Evolutionary conservation across 2,888 invertebrate genomes (phyloP).

Genomic region (Eupithecia subfuscata): DNA sequence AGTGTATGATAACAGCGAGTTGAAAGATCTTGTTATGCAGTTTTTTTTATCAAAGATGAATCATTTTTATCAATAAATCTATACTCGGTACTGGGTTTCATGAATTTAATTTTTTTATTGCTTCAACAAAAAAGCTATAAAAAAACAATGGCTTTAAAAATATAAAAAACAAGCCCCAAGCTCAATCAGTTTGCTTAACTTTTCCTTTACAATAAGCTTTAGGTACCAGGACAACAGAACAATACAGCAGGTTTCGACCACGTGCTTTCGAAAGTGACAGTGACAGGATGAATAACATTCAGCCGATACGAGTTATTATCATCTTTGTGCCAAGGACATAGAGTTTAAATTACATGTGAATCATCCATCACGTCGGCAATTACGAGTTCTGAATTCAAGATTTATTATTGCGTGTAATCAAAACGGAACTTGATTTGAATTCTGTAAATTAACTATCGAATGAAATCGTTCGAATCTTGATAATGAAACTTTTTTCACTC

Average conservation of each 20-base stretch:
- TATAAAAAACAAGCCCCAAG: slow-evolving; percentile 11
- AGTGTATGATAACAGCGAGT: slow-evolving; percentile 23
- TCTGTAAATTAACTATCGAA: slow-evolving; percentile 6
- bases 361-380: slow-evolving; percentile 29
- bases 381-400: slow-evolving; percentile 31
- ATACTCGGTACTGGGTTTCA: neutral
- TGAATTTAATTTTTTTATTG: neutral
- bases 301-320: neutral
- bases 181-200: slow-evolving; percentile 22
- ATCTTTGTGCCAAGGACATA: slow-evolving; percentile 11
- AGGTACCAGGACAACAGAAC: slow-evolving; percentile 44
- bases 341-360: slow-evolving; percentile 24
- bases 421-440: slow-evolving; percentile 28
- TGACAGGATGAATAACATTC: slow-evolving; percentile 39
- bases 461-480: neutral
- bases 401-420: slow-evolving; percentile 25
- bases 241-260: slow-evolving; percentile 40
- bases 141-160: neutral
- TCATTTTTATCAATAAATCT: slow-evolving; percentile 4
- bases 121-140: neutral
- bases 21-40: slow-evolving; percentile 24
- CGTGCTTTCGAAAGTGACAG: slow-evolving; percentile 49
- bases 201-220: slow-evolving; percentile 26
- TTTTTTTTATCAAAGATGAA: slow-evolving; percentile 9
- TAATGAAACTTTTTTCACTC: neutral